These are phyloP conservation scores for Zaprionus vittiger DNA, from an alignment of 1,140 invertebrate species.

Conservation along the genomic window DNA sequence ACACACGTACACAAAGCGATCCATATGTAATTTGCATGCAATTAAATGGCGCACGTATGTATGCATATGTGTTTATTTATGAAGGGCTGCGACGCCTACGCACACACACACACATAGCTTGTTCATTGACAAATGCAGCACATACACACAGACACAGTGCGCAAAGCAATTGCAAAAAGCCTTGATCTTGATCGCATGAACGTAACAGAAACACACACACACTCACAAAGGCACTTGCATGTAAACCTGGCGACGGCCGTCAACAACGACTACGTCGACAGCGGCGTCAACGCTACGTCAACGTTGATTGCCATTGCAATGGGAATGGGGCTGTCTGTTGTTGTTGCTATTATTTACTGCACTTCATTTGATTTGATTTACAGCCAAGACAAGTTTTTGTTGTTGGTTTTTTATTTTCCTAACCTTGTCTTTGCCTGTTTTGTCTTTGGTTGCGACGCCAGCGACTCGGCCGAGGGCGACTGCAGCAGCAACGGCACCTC, in stretches of 20 bases:
- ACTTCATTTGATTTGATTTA: constrained; percentile 80
- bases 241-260: constrained; percentile 12
- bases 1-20: constrained; percentile 2
- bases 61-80: constrained; percentile 23
- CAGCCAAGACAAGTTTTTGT: constrained; percentile 63
- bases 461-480: constrained; percentile 11
- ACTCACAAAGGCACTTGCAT: constrained; percentile 6
- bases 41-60: constrained; percentile 14
- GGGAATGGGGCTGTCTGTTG: constrained; percentile 36
- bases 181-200: constrained; percentile 81
- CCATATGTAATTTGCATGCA: constrained; percentile 34
- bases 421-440: constrained; percentile 79
- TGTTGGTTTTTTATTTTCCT: constrained; percentile 32
- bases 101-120: constrained; percentile 22
- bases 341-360: constrained; percentile 65
- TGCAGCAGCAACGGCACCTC: constrained; percentile 30
- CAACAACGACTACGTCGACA: constrained; percentile 34
- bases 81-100: constrained; percentile 60
- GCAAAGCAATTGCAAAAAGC: constrained; percentile 55
- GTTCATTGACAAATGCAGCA: constrained; percentile 48
- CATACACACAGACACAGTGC: constrained; percentile 25
- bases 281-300: constrained; percentile 20
- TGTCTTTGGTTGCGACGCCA: constrained; percentile 49
- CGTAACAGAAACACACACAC: constrained; percentile 30
- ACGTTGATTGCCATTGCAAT: constrained; percentile 55